Percentiles rank a stretch among this genome's conserved stretches.
These are phyloP conservation scores for Drosophila tani DNA, from an alignment of 1,140 invertebrate genomes.

Conservation along the genomic window DNA sequence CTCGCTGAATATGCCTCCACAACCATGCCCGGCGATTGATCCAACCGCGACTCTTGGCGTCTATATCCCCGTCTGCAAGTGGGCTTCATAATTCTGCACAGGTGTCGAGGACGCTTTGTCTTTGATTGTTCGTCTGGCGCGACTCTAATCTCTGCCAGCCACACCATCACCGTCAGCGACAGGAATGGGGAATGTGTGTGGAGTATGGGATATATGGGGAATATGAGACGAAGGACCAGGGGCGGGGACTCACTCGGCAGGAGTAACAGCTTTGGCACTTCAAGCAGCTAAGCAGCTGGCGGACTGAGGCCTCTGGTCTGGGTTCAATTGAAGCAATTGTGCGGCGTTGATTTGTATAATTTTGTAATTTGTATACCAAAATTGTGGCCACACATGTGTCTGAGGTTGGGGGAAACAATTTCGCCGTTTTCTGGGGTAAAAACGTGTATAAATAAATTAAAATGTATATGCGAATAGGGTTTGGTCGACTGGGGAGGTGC, in stretches of 20 bases:
- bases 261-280: constrained; percentile 41
- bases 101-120: constrained; percentile 76
- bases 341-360: constrained; percentile 82
- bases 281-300: constrained; percentile 31
- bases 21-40: constrained; percentile 22
- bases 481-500: constrained; percentile 12
- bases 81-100: constrained; percentile 74
- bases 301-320: constrained; percentile 21
- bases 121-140: constrained; percentile 72
- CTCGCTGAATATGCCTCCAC: constrained; percentile 16
- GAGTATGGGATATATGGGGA: background rate
- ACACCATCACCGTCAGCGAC: constrained; percentile 48
- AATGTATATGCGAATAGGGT: constrained; percentile 39
- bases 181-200: background rate
- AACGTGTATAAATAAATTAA: constrained; percentile 80
- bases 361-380: constrained; percentile 82
- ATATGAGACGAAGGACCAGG: background rate
- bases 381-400: constrained; percentile 75
- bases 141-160: constrained; percentile 78
- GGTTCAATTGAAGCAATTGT: constrained; percentile 83
- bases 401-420: constrained; percentile 52
- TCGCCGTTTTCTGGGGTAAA: constrained; percentile 45
- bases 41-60: constrained; percentile 30
- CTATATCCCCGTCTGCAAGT: constrained; percentile 40
- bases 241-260: background rate